Percentiles rank a stretch among this genome's conserved stretches.
Evolutionary conservation across 64 coral and sea anemone genomes (phyloP).

Genomic region (Actinia tenebrosa): DNA sequence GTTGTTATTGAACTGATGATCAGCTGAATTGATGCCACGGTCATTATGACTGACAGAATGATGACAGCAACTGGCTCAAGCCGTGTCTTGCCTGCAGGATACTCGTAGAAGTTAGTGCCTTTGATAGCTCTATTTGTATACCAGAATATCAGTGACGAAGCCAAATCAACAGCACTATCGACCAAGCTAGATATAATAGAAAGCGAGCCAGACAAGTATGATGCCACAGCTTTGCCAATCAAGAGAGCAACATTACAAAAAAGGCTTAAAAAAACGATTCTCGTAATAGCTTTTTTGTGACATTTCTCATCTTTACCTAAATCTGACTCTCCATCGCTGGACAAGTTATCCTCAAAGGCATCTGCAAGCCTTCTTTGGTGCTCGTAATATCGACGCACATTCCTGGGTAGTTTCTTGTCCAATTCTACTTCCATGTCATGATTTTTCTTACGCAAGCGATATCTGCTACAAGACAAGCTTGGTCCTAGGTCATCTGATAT

Average conservation of each 20-base stretch:
- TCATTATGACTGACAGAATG: slow-evolving; percentile 92
- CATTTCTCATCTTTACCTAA: neutral
- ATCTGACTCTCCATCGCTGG: neutral
- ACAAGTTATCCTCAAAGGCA: slow-evolving; percentile 43
- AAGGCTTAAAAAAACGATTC: slow-evolving; percentile 63
- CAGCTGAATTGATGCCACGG: slow-evolving; percentile 92
- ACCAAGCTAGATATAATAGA: slow-evolving; percentile 95
- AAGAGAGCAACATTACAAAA: slow-evolving; percentile 69
- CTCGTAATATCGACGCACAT: slow-evolving; percentile 85
- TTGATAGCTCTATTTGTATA: slow-evolving; percentile 72
- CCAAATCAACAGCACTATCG: slow-evolving; percentile 89
- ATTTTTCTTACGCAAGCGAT: slow-evolving; percentile 15
- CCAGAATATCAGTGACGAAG: slow-evolving; percentile 82
- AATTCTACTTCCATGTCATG: slow-evolving; percentile 8
- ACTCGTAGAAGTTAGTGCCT: slow-evolving; percentile 83
- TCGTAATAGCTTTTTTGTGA: slow-evolving; percentile 8
- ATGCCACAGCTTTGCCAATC: slow-evolving; percentile 76
- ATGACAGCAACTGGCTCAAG: slow-evolving; percentile 88
- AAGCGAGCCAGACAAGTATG: slow-evolving; percentile 83
- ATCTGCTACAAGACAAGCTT: neutral
- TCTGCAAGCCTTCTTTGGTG: slow-evolving; percentile 45
- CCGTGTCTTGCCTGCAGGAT: slow-evolving; percentile 84
- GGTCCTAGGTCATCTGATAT: slow-evolving; percentile 16
- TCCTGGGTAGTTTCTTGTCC: slow-evolving; percentile 68
- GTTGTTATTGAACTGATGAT: slow-evolving; percentile 68